Conservation (phyloP, 2,113 vertebrate genomes). For the Pelobates fuscus region DNA sequence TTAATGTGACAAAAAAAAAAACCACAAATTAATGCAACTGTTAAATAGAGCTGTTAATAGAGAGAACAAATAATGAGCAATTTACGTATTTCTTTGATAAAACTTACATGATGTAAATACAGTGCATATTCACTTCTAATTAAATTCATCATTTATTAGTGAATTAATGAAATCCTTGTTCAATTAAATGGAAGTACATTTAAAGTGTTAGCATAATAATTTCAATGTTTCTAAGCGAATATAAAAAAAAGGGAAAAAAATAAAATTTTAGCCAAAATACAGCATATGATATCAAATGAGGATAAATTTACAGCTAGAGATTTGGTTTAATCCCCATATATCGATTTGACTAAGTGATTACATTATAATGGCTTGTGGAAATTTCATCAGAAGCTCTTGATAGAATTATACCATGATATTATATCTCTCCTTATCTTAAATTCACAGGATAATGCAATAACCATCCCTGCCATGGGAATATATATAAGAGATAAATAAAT, state of each 20-base stretch:
- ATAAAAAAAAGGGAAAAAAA: neutral
- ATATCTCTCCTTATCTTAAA: slow-evolving; percentile 30
- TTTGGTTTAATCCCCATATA: slow-evolving; percentile 22
- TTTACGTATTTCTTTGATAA: slow-evolving; percentile 8
- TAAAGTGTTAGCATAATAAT: neutral
- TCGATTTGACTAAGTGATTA: slow-evolving; percentile 25
- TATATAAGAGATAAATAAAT: slow-evolving; percentile 29
- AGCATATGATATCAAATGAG: neutral
- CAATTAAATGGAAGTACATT: neutral
- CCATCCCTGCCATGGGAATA: slow-evolving; percentile 1
- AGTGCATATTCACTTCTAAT: neutral
- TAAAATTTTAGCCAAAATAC: neutral
- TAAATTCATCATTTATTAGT: neutral
- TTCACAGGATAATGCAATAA: slow-evolving; percentile 34
- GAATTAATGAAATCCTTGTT: neutral
- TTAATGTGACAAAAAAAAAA: slow-evolving; percentile 13
- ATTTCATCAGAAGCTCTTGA: slow-evolving; percentile 29
- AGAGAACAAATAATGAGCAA: neutral
- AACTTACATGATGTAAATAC: neutral
- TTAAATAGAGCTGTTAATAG: neutral
- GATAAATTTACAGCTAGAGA: slow-evolving; percentile 6
- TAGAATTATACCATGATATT: slow-evolving; percentile 30
- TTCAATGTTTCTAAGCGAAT: neutral
- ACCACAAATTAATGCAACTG: slow-evolving; percentile 1
- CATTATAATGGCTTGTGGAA: slow-evolving; percentile 22